Evolutionary conservation across 2,888 invertebrate species (phyloP).

Genomic region (Drosophila anomelani): DNA sequence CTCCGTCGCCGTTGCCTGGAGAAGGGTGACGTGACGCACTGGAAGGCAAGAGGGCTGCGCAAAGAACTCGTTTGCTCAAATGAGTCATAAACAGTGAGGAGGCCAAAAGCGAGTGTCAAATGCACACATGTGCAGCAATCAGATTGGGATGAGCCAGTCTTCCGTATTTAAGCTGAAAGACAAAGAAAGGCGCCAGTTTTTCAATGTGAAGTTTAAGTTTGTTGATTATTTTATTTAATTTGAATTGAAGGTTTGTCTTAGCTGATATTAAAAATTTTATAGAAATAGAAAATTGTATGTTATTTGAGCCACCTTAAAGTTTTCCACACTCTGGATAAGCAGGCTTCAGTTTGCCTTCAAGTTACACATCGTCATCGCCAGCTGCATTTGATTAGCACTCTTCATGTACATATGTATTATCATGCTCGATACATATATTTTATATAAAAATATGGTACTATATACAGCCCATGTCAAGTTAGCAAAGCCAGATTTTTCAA

Average conservation of each 20-base stretch:
- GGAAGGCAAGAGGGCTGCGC: slow-evolving; percentile 40
- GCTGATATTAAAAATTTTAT: too few relatives aligned
- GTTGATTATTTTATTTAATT: not conserved
- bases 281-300: not conserved
- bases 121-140: slow-evolving; percentile 42
- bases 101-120: slow-evolving; percentile 50
- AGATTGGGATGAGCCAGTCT: slow-evolving; percentile 57
- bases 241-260: not conserved
- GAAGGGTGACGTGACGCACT: slow-evolving; percentile 10
- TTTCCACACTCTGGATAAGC: slow-evolving; percentile 11
- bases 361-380: slow-evolving; percentile 55
- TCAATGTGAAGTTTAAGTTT: not conserved
- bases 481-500: not conserved
- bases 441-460: not conserved
- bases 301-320: slow-evolving; percentile 19
- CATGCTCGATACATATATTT: not conserved
- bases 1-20: slow-evolving; percentile 25
- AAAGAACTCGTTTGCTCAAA: slow-evolving; percentile 66
- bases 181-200: not conserved
- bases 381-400: slow-evolving; percentile 75
- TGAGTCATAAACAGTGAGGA: slow-evolving; percentile 72
- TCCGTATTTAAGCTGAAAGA: not conserved
- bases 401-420: slow-evolving; percentile 11
- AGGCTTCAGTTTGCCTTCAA: slow-evolving; percentile 24
- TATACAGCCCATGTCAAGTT: not conserved